phyloP scores from a whole-genome alignment of 2,888 invertebrate genomes.

The Cheiracanthium punctorium region DNA sequence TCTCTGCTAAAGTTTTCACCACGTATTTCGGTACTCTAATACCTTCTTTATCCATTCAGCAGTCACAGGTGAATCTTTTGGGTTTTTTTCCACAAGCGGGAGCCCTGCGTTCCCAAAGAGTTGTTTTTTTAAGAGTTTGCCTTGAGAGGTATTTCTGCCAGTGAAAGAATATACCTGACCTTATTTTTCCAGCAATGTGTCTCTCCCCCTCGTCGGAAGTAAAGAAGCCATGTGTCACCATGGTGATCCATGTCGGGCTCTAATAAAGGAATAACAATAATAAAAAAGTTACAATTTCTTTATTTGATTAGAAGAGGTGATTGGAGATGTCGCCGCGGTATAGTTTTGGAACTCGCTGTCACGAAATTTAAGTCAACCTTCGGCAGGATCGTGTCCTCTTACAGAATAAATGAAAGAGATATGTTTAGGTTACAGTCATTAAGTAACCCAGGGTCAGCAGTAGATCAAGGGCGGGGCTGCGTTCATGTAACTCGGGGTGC shows the following conservation, averaged over 20 bases:
- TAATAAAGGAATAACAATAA: too few relatives aligned
- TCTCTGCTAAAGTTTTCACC: slow-evolving; percentile 24
- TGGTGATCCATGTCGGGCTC: slow-evolving; percentile 19
- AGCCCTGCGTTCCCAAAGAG: background rate
- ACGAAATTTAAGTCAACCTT: background rate
- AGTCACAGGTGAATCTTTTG: background rate
- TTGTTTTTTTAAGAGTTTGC: too few relatives aligned
- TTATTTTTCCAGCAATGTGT: slow-evolving; percentile 26
- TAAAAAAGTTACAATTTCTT: background rate
- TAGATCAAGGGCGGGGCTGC: background rate
- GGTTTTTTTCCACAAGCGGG: too few relatives aligned
- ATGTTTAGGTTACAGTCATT: background rate
- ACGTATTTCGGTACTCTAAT: slow-evolving; percentile 30
- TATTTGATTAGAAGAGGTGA: background rate
- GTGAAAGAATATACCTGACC: slow-evolving; percentile 17
- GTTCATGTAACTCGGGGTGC: background rate
- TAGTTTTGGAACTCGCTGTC: background rate
- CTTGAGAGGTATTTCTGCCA: background rate
- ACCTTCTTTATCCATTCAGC: slow-evolving; percentile 29
- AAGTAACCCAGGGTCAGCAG: background rate
- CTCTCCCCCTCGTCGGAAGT: background rate
- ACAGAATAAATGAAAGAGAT: background rate
- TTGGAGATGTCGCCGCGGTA: background rate
- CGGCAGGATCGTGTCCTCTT: background rate
- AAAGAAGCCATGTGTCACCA: slow-evolving; percentile 22